Percentiles rank a stretch among this genome's conserved stretches.
phyloP scores from a whole-genome alignment of 2,888 invertebrate genomes.

The Trachelus troglodyta region DNA sequence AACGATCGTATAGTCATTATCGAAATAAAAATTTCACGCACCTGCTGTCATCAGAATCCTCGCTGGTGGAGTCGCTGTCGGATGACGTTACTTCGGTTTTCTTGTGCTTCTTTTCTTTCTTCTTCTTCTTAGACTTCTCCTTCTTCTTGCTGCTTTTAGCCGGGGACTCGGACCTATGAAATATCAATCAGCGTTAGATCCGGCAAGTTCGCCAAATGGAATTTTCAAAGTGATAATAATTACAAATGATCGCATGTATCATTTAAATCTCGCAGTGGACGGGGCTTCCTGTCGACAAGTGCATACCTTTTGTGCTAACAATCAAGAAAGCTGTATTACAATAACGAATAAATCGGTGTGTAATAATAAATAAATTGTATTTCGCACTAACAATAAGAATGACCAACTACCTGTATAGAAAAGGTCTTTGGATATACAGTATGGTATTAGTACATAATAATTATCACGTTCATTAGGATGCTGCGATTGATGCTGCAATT shows the following conservation, averaged over 20 bases:
- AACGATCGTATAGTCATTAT: constrained; percentile 5
- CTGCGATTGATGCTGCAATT: neutral
- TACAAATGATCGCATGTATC: constrained; percentile 18
- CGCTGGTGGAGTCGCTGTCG: constrained; percentile 58
- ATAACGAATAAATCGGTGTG: constrained; percentile 39
- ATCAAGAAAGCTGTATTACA: constrained; percentile 52
- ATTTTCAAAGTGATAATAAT: constrained; percentile 1
- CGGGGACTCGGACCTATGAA: constrained; percentile 63
- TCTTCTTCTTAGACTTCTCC: constrained; percentile 63
- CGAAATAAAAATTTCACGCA: constrained; percentile 23
- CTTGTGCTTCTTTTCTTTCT: constrained; percentile 63
- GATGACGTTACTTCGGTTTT: constrained; percentile 57
- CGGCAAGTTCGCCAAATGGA: neutral
- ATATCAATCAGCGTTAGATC: constrained; percentile 21
- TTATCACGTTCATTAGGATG: neutral
- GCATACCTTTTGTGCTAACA: constrained; percentile 62
- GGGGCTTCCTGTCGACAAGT: constrained; percentile 60
- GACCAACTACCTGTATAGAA: neutral
- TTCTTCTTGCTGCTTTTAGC: constrained; percentile 59
- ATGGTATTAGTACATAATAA: neutral
- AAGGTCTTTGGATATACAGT: neutral
- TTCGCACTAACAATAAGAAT: neutral
- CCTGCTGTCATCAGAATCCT: constrained; percentile 62
- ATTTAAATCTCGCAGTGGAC: constrained; percentile 57
- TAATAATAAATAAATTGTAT: constrained; percentile 40